A percentile compares a stretch with the other conserved stretches of the same genome.
These are phyloP conservation scores for Sebastes itinus DNA, from an alignment of 2,797 vertebrate genomes.

Conservation along the genomic window DNA sequence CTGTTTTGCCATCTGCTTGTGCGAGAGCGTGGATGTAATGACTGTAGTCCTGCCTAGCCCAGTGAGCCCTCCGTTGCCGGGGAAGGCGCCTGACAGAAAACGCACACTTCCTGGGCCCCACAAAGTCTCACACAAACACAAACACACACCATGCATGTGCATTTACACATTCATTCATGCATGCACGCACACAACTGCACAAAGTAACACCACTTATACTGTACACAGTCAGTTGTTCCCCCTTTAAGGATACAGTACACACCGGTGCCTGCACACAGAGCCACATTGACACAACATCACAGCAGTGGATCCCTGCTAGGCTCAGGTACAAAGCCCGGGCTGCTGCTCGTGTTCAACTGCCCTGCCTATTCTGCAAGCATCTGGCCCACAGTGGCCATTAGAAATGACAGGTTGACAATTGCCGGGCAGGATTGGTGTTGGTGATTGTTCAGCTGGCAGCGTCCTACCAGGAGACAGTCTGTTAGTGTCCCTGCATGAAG, in stretches of 20 bases:
- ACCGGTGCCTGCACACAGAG: conserved; percentile 16
- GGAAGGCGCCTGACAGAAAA: conserved; percentile 65
- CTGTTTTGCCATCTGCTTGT: conserved; percentile 88
- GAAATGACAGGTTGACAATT: conserved; percentile 78
- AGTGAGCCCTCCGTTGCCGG: conserved; percentile 67
- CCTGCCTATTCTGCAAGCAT: conserved; percentile 73
- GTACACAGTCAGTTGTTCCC: conserved; percentile 31
- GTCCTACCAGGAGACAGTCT: conserved; percentile 74
- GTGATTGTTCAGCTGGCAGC: conserved; percentile 83
- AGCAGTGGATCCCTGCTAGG: conserved; percentile 40
- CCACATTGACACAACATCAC: conserved; percentile 29
- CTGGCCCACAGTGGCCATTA: conserved; percentile 77
- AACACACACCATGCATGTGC: conserved; percentile 25
- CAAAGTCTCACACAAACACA: conserved; percentile 41
- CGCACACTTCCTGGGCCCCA: conserved; percentile 37
- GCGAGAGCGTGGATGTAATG: conserved; percentile 77
- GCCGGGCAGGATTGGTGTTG: conserved; percentile 78
- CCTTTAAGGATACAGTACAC: conserved; percentile 38
- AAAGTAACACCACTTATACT: conserved; percentile 35
- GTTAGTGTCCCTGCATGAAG: conserved; percentile 64
- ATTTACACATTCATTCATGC: conserved; percentile 26
- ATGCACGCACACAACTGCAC: conserved; percentile 19
- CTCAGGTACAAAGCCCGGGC: conserved; percentile 65
- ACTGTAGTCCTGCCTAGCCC: conserved; percentile 78
- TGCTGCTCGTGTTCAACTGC: conserved; percentile 56